Evolutionary conservation across 2,113 vertebrate species (phyloP).

Genomic region (Caloenas nicobarica): DNA sequence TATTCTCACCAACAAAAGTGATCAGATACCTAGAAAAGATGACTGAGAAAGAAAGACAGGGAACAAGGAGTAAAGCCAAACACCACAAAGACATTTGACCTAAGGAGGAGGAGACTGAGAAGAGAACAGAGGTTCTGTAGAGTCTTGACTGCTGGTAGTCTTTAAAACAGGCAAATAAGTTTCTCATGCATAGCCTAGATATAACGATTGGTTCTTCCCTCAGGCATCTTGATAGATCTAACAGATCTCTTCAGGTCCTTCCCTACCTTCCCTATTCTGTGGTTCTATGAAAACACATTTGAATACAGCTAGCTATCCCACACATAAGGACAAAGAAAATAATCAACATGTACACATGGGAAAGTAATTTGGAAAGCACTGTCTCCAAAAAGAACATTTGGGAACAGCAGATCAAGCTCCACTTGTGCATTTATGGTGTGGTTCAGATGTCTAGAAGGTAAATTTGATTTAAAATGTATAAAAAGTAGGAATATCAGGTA

Average conservation of each 20-base stretch:
- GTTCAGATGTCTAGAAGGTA: neutral
- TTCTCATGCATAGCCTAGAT: neutral
- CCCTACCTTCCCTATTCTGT: neutral
- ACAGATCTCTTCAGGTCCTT: constrained; percentile 3
- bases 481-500: neutral
- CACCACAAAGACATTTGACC: neutral
- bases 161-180: neutral
- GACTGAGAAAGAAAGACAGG: neutral
- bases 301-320: neutral
- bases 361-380: constrained; percentile 5
- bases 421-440: neutral
- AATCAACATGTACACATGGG: neutral
- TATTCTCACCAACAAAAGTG: neutral
- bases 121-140: neutral
- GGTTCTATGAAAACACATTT: neutral
- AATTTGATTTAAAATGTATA: neutral
- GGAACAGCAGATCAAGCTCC: neutral
- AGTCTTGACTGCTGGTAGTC: neutral
- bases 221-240: neutral
- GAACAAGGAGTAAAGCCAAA: neutral
- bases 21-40: neutral
- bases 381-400: neutral
- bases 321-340: constrained; percentile 24
- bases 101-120: neutral
- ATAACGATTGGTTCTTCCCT: neutral